Base-by-base conservation (phyloP, 2,888 invertebrate species). In the Acanthosepion esculentum region DNA sequence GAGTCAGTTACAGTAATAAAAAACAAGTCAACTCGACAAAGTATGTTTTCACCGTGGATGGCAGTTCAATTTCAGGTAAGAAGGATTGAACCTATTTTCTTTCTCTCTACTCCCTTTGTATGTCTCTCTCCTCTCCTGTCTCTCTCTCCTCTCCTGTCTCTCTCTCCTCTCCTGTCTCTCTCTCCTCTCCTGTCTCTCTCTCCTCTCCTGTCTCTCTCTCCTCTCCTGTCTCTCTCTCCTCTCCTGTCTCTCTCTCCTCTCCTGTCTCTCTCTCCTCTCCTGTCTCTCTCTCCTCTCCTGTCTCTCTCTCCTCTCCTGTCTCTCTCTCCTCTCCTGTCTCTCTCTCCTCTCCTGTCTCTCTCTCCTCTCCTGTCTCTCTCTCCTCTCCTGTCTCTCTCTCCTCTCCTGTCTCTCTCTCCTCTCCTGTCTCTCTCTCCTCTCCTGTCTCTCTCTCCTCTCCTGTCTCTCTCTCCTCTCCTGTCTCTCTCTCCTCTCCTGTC, bases 221-320 rank as follows among this genome's bases (percentile, higher is more conserved):
- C 2, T 2, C 2, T 2, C 23, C 8, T 26, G 7, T 64, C 26
- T 26, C 23, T 26, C 7, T 26, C 26, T 64, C 26, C 26, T 1
- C 0, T 26, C 7, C 23, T 26, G 4, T 0, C 7, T 26, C 4
- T 26, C 26, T 64, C 26, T 64, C 8, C 26, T 2, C 2, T 2
- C 2, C 41, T 41, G 1, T 41, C 41, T 41, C 41, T 2, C 41
- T 2, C 0, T 41, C 41, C 2, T 2, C 2, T 1, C 0, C 23
- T 26, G 6, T 7, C 26, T 64, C 23, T 26, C 23, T 64, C 3
- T 26, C 23, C 26, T 7, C 26, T 6, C 26, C 23, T 64, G 4
- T 64, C 23, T 64, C 26, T 64, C 23, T 64, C 23, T 7, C 23
- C 2, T 26, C 26, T 26, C 23, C 26, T 26, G 2, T 26, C 2